Percentiles rank a stretch among this genome's conserved stretches.
These are phyloP conservation scores for Vulpes ferrilata DNA, from an alignment of 2,113 vertebrate genomes.

Conservation along the genomic window DNA sequence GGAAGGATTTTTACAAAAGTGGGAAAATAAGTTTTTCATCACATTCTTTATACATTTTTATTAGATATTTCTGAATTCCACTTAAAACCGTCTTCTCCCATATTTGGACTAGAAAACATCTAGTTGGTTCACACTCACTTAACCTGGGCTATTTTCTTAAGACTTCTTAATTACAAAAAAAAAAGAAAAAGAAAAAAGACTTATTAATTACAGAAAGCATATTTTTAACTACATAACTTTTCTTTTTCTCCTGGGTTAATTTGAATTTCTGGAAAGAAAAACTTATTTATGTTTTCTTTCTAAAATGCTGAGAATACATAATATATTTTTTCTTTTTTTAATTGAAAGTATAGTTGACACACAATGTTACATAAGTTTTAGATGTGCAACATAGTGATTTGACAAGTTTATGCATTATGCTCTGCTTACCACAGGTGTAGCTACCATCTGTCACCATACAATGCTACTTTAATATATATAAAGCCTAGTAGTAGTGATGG, in stretches of 20 bases:
- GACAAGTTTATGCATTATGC: not conserved
- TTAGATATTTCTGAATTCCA: not conserved
- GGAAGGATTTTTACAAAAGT: slow-evolving; percentile 34
- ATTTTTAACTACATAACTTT: not conserved
- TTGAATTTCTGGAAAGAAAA: slow-evolving; percentile 54
- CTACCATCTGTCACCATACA: not conserved
- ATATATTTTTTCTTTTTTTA: not conserved
- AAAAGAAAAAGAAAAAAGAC: not conserved
- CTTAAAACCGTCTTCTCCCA: not conserved
- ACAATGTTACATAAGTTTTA: not conserved
- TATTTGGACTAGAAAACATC: not conserved
- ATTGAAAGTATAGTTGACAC: not conserved
- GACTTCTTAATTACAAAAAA: slow-evolving; percentile 8
- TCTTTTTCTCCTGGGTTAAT: slow-evolving; percentile 1
- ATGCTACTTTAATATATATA: not conserved
- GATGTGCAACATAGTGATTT: not conserved
- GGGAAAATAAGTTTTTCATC: not conserved
- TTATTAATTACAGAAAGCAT: not conserved
- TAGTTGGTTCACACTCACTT: not conserved
- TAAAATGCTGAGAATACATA: slow-evolving; percentile 28
- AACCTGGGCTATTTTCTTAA: not conserved
- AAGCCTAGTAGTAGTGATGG: not conserved
- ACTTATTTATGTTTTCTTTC: slow-evolving; percentile 9
- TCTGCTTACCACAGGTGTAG: not conserved
- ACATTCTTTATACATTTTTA: not conserved